Base-by-base conservation (phyloP, 2,888 invertebrate genomes). In the Drosophila buzzatii region DNA sequence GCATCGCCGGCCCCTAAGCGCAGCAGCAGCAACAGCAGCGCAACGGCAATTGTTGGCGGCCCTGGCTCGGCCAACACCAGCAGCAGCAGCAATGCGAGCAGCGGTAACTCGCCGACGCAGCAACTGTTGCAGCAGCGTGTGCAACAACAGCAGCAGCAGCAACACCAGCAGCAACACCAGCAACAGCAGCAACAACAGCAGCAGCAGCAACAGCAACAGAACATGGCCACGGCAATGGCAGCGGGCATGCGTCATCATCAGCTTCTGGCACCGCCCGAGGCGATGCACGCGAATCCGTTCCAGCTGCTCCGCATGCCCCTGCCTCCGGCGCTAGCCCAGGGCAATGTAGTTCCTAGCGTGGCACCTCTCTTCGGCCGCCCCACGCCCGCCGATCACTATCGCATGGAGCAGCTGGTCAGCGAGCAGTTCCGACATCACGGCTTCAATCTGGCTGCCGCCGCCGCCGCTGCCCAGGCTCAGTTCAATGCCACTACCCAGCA, bases 361-460 rank as follows among this genome's bases (percentile, higher is more conserved):
- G 94, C 96, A 73, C 96, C 96, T 35, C 93, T 97, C 33, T 97
- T 97, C 91, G 95, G 96, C 59, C 94, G 97, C 81, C 96, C 97
- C 47, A 96, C 96, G 91, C 96, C 96, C 91, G 96, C 96, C 91
- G 96, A 96, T 90, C 97, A 96, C 92, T 96, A 96, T 93, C 95
- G 97, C 84, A 96, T 97, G 95, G 97, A 97, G 92, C 97, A 97
- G 91, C 94, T 97, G 65, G 96, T 97, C 52, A 96, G 95, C 60
- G 97, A 97, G 92, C 97, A 97, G 93, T 96, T 97, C 90, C 95
- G 97, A 52, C 96, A 96, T 83, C 96, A 96, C 86, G 96, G 96
- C 57, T 94, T 97, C 66, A 96, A 96, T 88, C 92, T 97, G 82
- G 96, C 96, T 59, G 96, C 96, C 20, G 96, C 96, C 16, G 96